Evolutionary conservation across 2,888 invertebrate genomes (phyloP), one percentile per base, ranked within the genome.

Genomic region (Hesperia comma): DNA sequence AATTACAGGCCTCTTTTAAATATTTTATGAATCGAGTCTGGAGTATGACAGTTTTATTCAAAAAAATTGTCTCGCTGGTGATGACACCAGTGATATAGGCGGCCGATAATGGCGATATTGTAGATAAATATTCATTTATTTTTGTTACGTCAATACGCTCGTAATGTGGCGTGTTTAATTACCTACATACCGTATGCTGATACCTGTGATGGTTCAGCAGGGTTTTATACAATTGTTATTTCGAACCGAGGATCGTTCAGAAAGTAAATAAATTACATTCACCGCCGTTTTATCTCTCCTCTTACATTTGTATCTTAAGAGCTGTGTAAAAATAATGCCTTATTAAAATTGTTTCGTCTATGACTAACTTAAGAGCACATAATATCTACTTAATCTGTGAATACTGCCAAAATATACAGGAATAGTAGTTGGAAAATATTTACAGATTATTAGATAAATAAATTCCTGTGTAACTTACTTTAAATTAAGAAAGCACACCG

Each of bases 261-360:
- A 14, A 26, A 26, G 8, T 14, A 26, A 37, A 37, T 33, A 32
- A 19, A 40, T 53, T 58, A 58, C 53, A 53, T 58, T 64, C 64
- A 57, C 64, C 51, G 64, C 57, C 51, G 21, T 51, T 46, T 19
- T 33, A 70, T 74, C 68, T 80, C 73, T 75, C 70, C 32, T 58
- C 37, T 58, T 26, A 41, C n/a, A 51, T 43, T 15, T 19, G 49
- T 60, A 64, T 60, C 76, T 55, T 80, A 83, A 83, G 81, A 79
- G 87, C 87, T 87, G 86, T 87, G 81, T 87, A 82, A 85, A 85
- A 80, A 84, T 67, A 82, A 82, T 88, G 88, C 88, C 88, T 88
- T 88, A 88, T 83, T 84, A 86, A 77, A 80, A 80, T 78, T 80
- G 77, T 83, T 79, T 80, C 80, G 82, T 80, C 72, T 77, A 75